These are phyloP conservation scores for Stegana nigrithorax DNA, from an alignment of 2,888 invertebrate species.

Conservation along the genomic window DNA sequence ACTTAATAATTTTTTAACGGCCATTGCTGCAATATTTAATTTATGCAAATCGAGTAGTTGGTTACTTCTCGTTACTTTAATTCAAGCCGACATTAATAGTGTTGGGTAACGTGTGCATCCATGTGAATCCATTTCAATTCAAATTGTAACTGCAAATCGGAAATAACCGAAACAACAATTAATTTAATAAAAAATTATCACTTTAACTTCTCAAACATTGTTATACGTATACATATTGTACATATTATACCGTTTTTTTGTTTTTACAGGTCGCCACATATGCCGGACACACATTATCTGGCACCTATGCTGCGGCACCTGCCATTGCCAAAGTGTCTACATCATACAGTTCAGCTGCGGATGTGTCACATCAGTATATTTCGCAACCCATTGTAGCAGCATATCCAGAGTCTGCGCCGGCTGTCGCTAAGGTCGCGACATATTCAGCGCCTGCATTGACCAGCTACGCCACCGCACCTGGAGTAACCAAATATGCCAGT, in stretches of 20 bases:
- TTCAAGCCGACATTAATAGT: too few relatives aligned
- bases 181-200: too few relatives aligned
- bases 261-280: slow-evolving; percentile 28
- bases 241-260: not conserved
- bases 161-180: too few relatives aligned
- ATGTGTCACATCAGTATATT: slow-evolving; percentile 54
- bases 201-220: too few relatives aligned
- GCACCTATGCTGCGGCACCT: slow-evolving; percentile 33
- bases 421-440: slow-evolving; percentile 32
- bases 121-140: too few relatives aligned
- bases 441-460: slow-evolving; percentile 34
- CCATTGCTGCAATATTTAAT: too few relatives aligned
- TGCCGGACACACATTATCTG: slow-evolving; percentile 38
- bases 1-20: too few relatives aligned
- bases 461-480: slow-evolving; percentile 20
- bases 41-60: too few relatives aligned
- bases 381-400: slow-evolving; percentile 45
- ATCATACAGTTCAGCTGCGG: slow-evolving; percentile 42
- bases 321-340: slow-evolving; percentile 34
- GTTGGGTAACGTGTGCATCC: too few relatives aligned
- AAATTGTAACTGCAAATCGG: too few relatives aligned
- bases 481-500: slow-evolving; percentile 20
- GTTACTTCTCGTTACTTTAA: too few relatives aligned
- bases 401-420: slow-evolving; percentile 21
- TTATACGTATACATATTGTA: too few relatives aligned